Evolutionary conservation across 1,140 invertebrate species (phyloP).

Genomic region (Acyrthosiphon pisum): DNA sequence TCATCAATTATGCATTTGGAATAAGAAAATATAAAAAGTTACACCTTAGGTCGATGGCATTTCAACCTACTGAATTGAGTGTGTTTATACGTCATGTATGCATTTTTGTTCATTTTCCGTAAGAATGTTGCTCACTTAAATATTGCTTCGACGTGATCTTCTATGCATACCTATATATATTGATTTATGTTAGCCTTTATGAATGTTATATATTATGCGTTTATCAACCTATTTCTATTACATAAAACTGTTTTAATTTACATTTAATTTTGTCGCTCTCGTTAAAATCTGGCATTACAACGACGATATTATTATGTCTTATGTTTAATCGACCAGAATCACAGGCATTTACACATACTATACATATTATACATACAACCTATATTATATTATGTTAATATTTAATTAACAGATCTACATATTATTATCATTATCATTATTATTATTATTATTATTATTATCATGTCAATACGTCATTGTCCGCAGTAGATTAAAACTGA

Average conservation of each 20-base stretch:
- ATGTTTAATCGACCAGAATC: neutral
- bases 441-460: neutral
- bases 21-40: neutral
- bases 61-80: neutral
- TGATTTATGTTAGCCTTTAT: neutral
- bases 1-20: neutral
- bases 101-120: neutral
- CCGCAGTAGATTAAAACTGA: neutral
- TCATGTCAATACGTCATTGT: neutral
- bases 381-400: neutral
- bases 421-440: neutral
- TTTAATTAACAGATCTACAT: neutral
- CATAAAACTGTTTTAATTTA: neutral
- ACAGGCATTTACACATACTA: neutral
- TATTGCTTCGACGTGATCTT: neutral
- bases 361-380: neutral
- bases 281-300: neutral
- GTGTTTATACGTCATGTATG: neutral
- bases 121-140: neutral
- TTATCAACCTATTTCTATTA: neutral
- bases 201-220: neutral
- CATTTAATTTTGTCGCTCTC: conserved; percentile 12
- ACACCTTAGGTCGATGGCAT: neutral
- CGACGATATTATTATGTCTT: neutral
- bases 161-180: neutral